A percentile compares a stretch with the other conserved stretches of the same genome.
Conservation (phyloP, 1,140 invertebrate genomes). For the Tigriopus japonicus region DNA sequence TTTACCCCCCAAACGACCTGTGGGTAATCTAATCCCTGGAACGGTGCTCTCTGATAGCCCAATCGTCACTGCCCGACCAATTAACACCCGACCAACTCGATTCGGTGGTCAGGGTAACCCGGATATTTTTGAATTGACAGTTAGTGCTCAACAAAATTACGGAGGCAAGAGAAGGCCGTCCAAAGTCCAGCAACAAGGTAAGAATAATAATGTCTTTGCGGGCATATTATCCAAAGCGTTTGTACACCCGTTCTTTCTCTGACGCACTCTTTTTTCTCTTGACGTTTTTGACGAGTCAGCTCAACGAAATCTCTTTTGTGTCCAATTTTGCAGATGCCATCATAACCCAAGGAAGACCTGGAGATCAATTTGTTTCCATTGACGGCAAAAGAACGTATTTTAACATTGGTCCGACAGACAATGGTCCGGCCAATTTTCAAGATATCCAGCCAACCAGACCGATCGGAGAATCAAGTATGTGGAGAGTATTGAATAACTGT, state of each 20-base stretch:
- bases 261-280: no score
- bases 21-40: slow-evolving; percentile 8
- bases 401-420: slow-evolving; percentile 40
- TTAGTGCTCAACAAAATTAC: slow-evolving; percentile 64
- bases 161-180: slow-evolving; percentile 26
- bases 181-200: no score
- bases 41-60: slow-evolving; percentile 18
- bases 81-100: slow-evolving; percentile 11
- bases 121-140: slow-evolving; percentile 68
- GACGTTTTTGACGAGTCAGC: no score
- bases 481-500: no score
- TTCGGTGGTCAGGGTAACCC: slow-evolving; percentile 23
- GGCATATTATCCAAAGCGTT: no score
- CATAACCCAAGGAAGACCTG: slow-evolving; percentile 35
- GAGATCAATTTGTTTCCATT: slow-evolving; percentile 73
- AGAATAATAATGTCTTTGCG: no score
- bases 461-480: no score
- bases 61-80: slow-evolving; percentile 4
- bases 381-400: slow-evolving; percentile 73
- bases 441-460: no score
- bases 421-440: no score
- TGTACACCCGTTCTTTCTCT: no score
- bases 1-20: not conserved
- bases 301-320: not conserved
- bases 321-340: slow-evolving; percentile 19